Conservation (phyloP, 2,888 invertebrate genomes). For the Lasioglossum oenotherae region DNA sequence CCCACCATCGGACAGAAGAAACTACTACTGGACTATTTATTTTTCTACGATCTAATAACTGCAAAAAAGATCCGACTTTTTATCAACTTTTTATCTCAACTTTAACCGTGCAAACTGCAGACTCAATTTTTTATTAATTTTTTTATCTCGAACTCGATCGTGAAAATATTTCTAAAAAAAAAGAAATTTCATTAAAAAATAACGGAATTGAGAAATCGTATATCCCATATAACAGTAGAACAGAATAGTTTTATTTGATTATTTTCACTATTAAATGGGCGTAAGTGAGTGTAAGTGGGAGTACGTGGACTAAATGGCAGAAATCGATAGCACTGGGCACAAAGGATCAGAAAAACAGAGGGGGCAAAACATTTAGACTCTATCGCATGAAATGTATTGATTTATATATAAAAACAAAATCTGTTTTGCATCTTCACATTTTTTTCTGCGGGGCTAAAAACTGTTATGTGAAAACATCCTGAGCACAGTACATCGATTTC, state of each 20-base stretch:
- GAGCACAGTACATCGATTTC: background rate
- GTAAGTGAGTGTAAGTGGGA: background rate
- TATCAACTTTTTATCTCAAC: background rate
- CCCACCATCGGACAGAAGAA: background rate
- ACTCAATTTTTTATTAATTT: no score
- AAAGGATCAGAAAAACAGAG: background rate
- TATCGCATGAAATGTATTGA: background rate
- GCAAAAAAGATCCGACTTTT: background rate
- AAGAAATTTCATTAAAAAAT: background rate
- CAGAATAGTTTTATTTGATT: background rate
- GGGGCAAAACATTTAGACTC: background rate
- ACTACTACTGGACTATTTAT: background rate
- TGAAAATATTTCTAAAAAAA: background rate
- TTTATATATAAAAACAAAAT: background rate
- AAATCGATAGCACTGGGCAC: background rate
- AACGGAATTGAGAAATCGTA: background rate
- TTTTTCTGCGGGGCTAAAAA: background rate
- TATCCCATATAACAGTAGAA: background rate
- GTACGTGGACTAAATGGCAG: background rate
- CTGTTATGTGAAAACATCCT: background rate
- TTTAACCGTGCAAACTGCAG: background rate
- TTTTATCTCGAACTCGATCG: background rate
- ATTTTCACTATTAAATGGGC: background rate
- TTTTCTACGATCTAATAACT: background rate
- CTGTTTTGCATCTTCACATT: background rate